Evolutionary conservation across 2,888 invertebrate genomes (phyloP).

Genomic region (Pandemis heparana): DNA sequence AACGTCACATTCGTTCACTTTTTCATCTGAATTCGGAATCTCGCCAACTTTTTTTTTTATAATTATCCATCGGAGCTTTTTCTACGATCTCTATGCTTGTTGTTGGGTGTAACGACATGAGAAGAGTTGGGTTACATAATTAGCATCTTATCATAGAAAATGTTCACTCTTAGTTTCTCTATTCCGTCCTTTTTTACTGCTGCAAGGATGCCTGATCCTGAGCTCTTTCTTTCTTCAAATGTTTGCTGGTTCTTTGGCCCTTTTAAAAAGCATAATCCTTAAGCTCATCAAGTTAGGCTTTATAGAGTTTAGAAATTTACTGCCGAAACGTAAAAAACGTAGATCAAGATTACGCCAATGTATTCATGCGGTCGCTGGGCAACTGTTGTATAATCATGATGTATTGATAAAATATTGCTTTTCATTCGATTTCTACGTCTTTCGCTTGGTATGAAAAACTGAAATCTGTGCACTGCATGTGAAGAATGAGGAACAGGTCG

Average conservation of each 20-base stretch:
- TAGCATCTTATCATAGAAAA: no score
- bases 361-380: slow-evolving; percentile 8
- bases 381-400: neutral
- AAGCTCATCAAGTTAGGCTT: neutral
- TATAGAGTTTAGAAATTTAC: neutral
- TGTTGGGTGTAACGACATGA: neutral
- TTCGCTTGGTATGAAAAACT: neutral
- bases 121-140: neutral
- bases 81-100: neutral
- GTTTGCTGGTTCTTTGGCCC: no score
- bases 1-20: slow-evolving; percentile 52
- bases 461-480: neutral
- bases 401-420: slow-evolving; percentile 9
- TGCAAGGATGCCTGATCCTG: no score
- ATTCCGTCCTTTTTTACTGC: no score
- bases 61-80: slow-evolving; percentile 24
- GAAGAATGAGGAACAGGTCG: no score
- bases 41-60: slow-evolving; percentile 34
- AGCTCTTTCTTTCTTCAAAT: no score
- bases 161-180: neutral
- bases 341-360: slow-evolving; percentile 4
- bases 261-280: no score
- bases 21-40: slow-evolving; percentile 43
- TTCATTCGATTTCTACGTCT: neutral
- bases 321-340: neutral